A percentile compares a stretch with the other conserved stretches of the same genome.
phyloP scores from a whole-genome alignment of 2,113 vertebrate species.

The Ranitomeya imitator region DNA sequence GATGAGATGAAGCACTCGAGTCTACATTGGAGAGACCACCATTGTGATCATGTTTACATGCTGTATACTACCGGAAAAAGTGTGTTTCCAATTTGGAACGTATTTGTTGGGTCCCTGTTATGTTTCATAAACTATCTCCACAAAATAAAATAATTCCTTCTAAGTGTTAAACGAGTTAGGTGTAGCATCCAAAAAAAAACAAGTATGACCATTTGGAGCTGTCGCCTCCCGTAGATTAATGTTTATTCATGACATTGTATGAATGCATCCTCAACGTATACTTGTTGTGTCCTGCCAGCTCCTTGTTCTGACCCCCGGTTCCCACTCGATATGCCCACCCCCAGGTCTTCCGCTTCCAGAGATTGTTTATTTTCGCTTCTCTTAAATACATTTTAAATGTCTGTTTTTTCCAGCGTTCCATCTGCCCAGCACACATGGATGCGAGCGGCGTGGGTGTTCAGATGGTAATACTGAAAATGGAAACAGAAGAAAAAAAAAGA shows the following conservation, averaged over 20 bases:
- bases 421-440: constrained; percentile 53
- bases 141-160: not conserved
- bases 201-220: not conserved
- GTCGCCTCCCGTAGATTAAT: constrained; percentile 25
- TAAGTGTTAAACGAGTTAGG: constrained; percentile 28
- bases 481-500: constrained; percentile 30
- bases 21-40: not conserved
- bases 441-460: constrained; percentile 43
- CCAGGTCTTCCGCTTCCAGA: constrained; percentile 54
- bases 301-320: constrained; percentile 50
- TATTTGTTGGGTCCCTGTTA: not conserved
- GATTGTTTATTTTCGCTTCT: constrained; percentile 51
- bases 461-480: constrained; percentile 47
- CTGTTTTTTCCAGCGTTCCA: constrained; percentile 50
- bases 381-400: constrained; percentile 57
- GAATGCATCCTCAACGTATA: constrained; percentile 33
- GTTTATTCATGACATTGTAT: constrained; percentile 51
- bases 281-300: constrained; percentile 48
- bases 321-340: constrained; percentile 31
- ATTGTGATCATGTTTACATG: not conserved
- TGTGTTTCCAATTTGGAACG: not conserved
- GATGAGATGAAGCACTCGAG: not conserved
- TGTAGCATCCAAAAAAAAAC: constrained; percentile 16
- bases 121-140: not conserved
- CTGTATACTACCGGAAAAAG: not conserved